Evolutionary conservation across 2,797 vertebrate species (phyloP).

Genomic region (Tamandua tetradactyla): DNA sequence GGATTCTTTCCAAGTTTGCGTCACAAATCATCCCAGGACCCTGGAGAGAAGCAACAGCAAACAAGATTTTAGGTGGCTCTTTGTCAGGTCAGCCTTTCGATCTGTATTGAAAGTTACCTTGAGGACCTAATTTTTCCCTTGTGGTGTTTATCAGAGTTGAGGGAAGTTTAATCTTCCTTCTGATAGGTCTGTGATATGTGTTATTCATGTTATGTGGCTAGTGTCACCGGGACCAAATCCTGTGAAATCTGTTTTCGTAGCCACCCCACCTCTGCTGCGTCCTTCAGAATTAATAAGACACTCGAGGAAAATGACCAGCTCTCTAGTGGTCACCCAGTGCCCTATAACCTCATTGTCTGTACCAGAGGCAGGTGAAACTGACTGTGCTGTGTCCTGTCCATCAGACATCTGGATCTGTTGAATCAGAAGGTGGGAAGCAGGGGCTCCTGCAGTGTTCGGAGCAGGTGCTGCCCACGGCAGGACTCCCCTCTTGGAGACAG

Average conservation of each 20-base stretch:
- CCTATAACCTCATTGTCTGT: background rate
- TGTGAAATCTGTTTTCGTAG: background rate
- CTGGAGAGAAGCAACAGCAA: conserved; percentile 84
- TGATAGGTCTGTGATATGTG: background rate
- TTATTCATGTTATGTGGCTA: conserved; percentile 13
- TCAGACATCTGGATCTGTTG: background rate
- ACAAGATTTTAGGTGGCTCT: conserved; percentile 82
- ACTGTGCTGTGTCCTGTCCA: background rate
- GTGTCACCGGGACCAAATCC: background rate
- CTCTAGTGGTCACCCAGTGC: background rate
- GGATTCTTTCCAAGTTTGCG: conserved; percentile 87
- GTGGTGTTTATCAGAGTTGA: conserved; percentile 70
- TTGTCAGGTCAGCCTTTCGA: conserved; percentile 80
- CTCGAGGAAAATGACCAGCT: background rate
- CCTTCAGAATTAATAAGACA: background rate
- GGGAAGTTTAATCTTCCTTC: conserved; percentile 69
- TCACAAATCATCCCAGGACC: conserved; percentile 85
- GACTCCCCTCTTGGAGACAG: background rate
- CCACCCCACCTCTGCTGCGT: background rate
- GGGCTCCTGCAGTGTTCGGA: background rate
- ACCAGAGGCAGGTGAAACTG: background rate
- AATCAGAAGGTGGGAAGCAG: background rate
- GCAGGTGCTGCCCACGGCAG: background rate
- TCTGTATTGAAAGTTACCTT: conserved; percentile 82
- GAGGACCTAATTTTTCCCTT: conserved; percentile 81